Percentiles rank a stretch among this genome's conserved stretches.
These are phyloP conservation scores for Helogale parvula DNA, from an alignment of 2,113 vertebrate species.

Conservation along the genomic window DNA sequence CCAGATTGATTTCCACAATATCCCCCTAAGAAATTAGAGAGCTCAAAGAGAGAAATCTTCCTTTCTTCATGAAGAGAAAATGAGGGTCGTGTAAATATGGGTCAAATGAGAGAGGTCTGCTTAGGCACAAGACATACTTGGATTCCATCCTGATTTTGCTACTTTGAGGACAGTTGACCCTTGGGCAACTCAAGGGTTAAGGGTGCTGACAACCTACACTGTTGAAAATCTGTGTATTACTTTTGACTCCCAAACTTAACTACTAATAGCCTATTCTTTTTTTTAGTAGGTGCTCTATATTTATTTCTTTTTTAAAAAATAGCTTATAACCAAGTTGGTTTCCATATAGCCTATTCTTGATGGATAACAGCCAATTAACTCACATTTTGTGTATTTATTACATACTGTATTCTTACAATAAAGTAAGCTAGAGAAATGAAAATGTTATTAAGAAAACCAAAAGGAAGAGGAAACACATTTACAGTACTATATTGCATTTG, in stretches of 20 bases:
- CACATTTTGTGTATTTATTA: not conserved
- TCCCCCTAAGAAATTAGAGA: not conserved
- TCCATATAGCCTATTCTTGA: not conserved
- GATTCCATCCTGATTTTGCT: not conserved
- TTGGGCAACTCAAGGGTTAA: not conserved
- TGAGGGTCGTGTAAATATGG: not conserved
- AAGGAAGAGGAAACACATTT: not conserved
- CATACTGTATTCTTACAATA: not conserved
- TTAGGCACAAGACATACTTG: not conserved
- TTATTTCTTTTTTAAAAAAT: too few relatives aligned
- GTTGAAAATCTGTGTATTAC: not conserved
- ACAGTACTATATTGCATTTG: not conserved
- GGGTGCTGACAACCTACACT: not conserved
- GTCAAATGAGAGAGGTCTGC: not conserved
- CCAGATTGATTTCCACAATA: not conserved
- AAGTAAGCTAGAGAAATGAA: not conserved
- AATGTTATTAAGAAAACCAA: not conserved
- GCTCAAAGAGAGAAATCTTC: not conserved
- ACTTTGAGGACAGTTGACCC: not conserved
- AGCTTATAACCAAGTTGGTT: too few relatives aligned
- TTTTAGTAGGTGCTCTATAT: too few relatives aligned
- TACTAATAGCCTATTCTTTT: not conserved
- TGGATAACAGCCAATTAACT: not conserved
- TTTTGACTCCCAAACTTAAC: not conserved
- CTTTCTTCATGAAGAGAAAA: not conserved